Conservation (phyloP, 2,113 vertebrate genomes). For the Propithecus coquereli region DNA sequence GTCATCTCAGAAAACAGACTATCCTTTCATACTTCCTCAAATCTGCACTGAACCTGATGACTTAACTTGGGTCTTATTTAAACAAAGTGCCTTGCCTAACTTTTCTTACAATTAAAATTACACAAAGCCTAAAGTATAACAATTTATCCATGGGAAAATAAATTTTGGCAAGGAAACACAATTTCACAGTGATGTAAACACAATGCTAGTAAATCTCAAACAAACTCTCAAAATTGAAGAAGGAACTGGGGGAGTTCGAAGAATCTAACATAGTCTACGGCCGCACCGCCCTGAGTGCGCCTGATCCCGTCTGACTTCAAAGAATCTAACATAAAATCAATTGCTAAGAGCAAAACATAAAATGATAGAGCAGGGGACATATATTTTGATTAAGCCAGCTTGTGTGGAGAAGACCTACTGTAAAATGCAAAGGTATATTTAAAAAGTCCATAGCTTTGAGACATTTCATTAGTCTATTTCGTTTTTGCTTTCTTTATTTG, state of each 20-base stretch:
- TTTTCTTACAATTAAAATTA: neutral
- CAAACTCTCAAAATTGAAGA: constrained; percentile 61
- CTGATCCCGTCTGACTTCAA: no score
- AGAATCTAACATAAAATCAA: constrained; percentile 8
- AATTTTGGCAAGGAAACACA: constrained; percentile 50
- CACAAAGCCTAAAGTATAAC: constrained; percentile 58
- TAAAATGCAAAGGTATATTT: constrained; percentile 11
- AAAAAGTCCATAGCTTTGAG: neutral
- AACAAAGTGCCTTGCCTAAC: neutral
- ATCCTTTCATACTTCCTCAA: neutral
- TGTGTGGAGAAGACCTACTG: neutral
- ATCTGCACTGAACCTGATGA: neutral
- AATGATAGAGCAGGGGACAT: neutral
- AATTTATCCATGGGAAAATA: constrained; percentile 57
- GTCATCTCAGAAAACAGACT: neutral
- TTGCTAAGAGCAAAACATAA: neutral
- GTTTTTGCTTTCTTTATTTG: constrained; percentile 13
- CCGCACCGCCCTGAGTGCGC: no score
- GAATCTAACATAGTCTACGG: neutral
- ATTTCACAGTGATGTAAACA: constrained; percentile 56
- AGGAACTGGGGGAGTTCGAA: constrained; percentile 49
- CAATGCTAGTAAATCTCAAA: constrained; percentile 51
- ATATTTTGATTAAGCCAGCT: neutral
- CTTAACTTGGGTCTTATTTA: constrained; percentile 41
- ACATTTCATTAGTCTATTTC: neutral